Evolutionary conservation across 2,888 invertebrate species (phyloP).

Genomic region (Acleris holmiana): DNA sequence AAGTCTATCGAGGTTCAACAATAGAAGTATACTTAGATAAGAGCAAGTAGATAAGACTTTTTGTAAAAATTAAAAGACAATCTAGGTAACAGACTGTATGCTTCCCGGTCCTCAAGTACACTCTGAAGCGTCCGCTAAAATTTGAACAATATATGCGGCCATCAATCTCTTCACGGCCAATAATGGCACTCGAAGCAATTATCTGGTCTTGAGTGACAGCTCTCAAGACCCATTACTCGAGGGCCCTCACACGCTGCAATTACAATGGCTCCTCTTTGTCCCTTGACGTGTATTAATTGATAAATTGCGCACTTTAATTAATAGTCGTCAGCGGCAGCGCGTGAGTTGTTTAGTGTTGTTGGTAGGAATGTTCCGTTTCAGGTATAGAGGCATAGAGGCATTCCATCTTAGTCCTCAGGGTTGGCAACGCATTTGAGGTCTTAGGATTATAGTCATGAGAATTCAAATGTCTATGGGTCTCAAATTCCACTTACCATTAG

Average conservation of each 20-base stretch:
- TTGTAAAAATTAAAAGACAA: too few relatives aligned
- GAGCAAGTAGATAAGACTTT: too few relatives aligned
- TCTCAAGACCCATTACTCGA: conserved; percentile 21
- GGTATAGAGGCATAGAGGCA: too few relatives aligned
- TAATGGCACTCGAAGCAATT: conserved; percentile 23
- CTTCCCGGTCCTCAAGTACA: too few relatives aligned
- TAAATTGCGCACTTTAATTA: conserved; percentile 29
- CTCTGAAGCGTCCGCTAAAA: not conserved
- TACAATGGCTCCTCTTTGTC: conserved; percentile 35
- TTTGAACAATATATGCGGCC: not conserved
- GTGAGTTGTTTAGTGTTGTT: not conserved
- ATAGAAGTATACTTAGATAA: too few relatives aligned
- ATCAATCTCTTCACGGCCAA: conserved; percentile 14
- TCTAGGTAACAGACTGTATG: too few relatives aligned
- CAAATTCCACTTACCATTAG: too few relatives aligned
- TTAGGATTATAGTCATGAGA: too few relatives aligned
- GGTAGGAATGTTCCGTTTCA: not conserved
- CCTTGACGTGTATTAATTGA: conserved; percentile 33
- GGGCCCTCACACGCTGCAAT: conserved; percentile 33
- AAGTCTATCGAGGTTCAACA: too few relatives aligned
- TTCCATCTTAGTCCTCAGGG: too few relatives aligned
- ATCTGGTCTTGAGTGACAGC: conserved; percentile 21
- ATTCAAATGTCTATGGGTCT: too few relatives aligned
- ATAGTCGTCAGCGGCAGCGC: conserved; percentile 16
- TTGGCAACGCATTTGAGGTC: too few relatives aligned